Conservation (phyloP, 2,888 invertebrate genomes). For the Callimorpha dominula region DNA sequence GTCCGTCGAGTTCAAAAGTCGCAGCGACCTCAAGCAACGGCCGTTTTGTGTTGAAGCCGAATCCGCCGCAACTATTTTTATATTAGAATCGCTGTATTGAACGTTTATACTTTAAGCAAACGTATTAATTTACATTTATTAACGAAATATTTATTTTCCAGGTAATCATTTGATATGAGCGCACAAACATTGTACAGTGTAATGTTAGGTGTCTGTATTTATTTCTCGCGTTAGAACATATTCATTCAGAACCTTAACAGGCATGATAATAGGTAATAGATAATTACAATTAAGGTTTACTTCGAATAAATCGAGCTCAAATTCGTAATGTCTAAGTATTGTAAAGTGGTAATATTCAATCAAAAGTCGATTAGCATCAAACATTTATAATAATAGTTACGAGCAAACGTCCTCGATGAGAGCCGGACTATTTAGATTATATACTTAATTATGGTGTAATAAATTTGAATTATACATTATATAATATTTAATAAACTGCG, state of each 20-base stretch:
- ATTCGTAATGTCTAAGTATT: constrained; percentile 80
- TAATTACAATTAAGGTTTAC: constrained; percentile 74
- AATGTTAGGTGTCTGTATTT: constrained; percentile 70
- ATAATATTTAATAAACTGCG: constrained; percentile 83
- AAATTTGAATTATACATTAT: constrained; percentile 77
- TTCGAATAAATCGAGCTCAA: constrained; percentile 86
- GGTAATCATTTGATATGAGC: constrained; percentile 81
- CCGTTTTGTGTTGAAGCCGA: constrained; percentile 72
- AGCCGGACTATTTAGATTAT: constrained; percentile 78
- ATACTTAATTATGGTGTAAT: constrained; percentile 71
- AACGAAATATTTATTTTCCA: constrained; percentile 70
- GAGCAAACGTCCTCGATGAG: constrained; percentile 80
- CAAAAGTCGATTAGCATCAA: constrained; percentile 75
- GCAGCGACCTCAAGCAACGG: constrained; percentile 67
- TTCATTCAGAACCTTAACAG: constrained; percentile 60
- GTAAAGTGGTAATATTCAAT: constrained; percentile 73
- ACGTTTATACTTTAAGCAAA: constrained; percentile 72
- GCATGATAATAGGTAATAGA: constrained; percentile 62
- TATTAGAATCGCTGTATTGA: constrained; percentile 75
- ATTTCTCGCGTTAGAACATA: constrained; percentile 68
- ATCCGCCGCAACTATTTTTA: constrained; percentile 81
- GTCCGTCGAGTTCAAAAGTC: constrained; percentile 77
- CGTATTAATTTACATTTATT: constrained; percentile 71
- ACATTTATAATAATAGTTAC: constrained; percentile 70
- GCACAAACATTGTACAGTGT: constrained; percentile 84